Evolutionary conservation across 2,797 vertebrate genomes (phyloP).

Genomic region (Cuculus canorus): DNA sequence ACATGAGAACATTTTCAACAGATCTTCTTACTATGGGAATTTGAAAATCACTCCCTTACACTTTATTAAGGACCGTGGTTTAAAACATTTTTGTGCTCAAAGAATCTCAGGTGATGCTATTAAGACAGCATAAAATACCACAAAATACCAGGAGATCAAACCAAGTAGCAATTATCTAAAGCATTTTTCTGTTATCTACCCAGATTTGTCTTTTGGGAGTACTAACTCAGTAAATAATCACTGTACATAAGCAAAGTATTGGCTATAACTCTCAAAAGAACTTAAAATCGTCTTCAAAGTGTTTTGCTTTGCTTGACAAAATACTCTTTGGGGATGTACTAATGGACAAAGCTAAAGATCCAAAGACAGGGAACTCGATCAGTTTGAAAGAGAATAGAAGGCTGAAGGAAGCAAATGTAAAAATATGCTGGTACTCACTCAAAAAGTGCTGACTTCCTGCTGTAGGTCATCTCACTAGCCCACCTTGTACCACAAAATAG

Average conservation of each 20-base stretch:
- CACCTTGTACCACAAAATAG: slow-evolving; percentile 38
- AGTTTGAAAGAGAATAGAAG: slow-evolving; percentile 66
- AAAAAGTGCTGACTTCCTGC: slow-evolving; percentile 74
- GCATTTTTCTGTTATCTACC: slow-evolving; percentile 68
- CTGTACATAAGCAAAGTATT: slow-evolving; percentile 72
- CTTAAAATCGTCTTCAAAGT: slow-evolving; percentile 64
- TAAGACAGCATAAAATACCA: slow-evolving; percentile 71
- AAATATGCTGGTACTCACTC: slow-evolving; percentile 63
- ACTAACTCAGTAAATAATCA: slow-evolving; percentile 75
- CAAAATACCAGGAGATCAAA: slow-evolving; percentile 73
- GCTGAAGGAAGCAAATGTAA: slow-evolving; percentile 48
- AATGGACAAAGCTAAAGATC: slow-evolving; percentile 76
- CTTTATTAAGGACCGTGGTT: slow-evolving; percentile 47
- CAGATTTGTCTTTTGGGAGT: slow-evolving; percentile 76
- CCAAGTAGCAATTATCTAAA: slow-evolving; percentile 73
- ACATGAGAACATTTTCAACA: slow-evolving; percentile 32
- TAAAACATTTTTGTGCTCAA: slow-evolving; percentile 46
- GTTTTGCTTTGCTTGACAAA: slow-evolving; percentile 77
- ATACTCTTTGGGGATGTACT: slow-evolving; percentile 70
- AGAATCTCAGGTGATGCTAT: slow-evolving; percentile 65
- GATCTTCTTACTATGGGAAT: slow-evolving; percentile 8
- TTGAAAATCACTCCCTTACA: slow-evolving; percentile 50
- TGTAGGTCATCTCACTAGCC: slow-evolving; percentile 42
- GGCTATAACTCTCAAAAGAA: slow-evolving; percentile 70
- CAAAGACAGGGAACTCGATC: slow-evolving; percentile 72